Conservation (phyloP, 2,113 vertebrate genomes). For the Morone saxatilis region DNA sequence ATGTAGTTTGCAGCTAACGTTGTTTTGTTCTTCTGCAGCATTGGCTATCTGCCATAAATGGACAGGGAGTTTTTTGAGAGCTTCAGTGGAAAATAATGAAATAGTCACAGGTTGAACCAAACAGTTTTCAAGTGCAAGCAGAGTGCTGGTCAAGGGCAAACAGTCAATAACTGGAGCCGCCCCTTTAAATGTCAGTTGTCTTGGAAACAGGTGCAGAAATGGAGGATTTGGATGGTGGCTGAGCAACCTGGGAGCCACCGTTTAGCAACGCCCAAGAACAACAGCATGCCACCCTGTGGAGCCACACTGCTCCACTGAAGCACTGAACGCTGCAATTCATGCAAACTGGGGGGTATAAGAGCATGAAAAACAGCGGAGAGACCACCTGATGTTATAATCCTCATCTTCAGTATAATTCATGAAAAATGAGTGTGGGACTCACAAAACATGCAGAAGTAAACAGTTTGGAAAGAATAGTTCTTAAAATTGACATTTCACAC, state of each 20-base stretch:
- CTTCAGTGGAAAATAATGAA: conserved; percentile 3
- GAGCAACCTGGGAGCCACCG: conserved; percentile 52
- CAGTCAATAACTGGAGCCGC: conserved; percentile 64
- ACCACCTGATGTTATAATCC: conserved; percentile 55
- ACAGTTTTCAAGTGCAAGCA: conserved; percentile 53
- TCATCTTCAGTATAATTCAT: conserved; percentile 44
- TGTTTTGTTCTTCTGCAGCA: neutral
- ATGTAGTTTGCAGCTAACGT: neutral
- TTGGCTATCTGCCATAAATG: neutral
- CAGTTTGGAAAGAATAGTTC: neutral
- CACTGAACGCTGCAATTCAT: conserved; percentile 50
- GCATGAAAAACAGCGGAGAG: conserved; percentile 43
- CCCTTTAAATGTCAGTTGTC: conserved; percentile 79
- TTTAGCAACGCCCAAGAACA: conserved; percentile 59
- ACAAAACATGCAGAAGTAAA: conserved; percentile 2
- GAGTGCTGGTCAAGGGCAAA: conserved; percentile 64
- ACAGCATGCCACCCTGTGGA: conserved; percentile 51
- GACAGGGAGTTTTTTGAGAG: neutral
- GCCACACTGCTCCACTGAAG: conserved; percentile 48
- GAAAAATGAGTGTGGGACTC: conserved; percentile 28
- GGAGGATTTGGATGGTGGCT: conserved; percentile 59
- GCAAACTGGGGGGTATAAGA: conserved; percentile 33
- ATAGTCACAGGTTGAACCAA: conserved; percentile 36
- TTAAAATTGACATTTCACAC: conserved; percentile 16
- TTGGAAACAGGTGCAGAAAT: conserved; percentile 80